Evolutionary conservation across 2,797 vertebrate genomes (phyloP).

Genomic region (Platyrinchus mystaceus): DNA sequence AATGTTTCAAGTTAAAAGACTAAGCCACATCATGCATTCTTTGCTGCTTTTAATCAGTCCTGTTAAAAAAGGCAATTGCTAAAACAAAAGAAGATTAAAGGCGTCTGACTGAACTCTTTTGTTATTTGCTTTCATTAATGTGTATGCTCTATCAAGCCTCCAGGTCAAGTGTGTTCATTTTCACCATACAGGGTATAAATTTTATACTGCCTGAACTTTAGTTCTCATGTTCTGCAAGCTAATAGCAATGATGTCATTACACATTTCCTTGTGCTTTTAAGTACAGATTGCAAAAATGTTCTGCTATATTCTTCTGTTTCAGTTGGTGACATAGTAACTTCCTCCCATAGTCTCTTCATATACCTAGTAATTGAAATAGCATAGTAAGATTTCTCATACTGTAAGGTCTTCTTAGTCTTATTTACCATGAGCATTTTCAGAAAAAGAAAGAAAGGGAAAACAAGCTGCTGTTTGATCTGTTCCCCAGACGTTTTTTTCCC

Average conservation of each 20-base stretch:
- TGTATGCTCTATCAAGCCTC: not conserved
- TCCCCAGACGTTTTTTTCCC: not conserved
- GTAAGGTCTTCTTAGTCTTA: not conserved
- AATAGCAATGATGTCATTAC: not conserved
- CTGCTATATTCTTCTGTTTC: not conserved
- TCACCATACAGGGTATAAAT: not conserved
- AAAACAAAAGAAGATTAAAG: not conserved
- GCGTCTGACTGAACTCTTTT: not conserved
- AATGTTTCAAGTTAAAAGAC: not conserved
- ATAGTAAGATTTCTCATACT: not conserved
- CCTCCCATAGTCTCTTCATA: not conserved
- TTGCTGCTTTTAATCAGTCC: not conserved
- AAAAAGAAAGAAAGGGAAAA: not conserved
- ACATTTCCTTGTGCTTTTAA: not conserved
- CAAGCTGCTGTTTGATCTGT: not conserved
- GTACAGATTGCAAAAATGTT: not conserved
- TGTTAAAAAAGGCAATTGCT: not conserved
- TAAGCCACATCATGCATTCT: not conserved
- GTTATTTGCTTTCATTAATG: not conserved
- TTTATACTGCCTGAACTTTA: not conserved
- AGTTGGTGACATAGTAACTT: not conserved
- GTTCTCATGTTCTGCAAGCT: not conserved
- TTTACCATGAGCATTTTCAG: not conserved
- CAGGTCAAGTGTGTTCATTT: not conserved
- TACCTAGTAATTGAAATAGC: not conserved